Conservation (phyloP, 2,113 vertebrate species). For the Muscicapa adusta region DNA sequence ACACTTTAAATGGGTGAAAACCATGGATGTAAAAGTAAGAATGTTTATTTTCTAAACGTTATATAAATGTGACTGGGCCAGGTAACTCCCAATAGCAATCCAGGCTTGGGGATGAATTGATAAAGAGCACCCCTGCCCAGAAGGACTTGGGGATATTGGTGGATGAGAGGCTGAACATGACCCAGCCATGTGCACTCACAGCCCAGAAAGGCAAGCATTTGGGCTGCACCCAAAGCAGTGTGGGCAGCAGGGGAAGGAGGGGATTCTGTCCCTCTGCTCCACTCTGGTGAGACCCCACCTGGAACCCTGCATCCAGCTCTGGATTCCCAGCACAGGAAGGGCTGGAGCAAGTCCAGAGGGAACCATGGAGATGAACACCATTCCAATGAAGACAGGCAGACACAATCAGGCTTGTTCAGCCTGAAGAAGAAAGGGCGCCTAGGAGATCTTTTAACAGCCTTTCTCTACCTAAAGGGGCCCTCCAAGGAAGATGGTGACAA, state of each 20-base stretch:
- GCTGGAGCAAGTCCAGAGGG: not conserved
- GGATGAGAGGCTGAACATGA: not conserved
- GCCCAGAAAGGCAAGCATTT: not conserved
- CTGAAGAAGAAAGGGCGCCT: not conserved
- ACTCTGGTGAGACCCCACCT: not conserved
- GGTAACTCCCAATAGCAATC: not conserved
- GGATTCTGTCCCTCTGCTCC: not conserved
- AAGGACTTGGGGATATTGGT: not conserved
- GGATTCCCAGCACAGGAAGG: not conserved
- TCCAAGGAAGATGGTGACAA: not conserved
- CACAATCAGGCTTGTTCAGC: not conserved
- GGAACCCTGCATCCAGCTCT: not conserved
- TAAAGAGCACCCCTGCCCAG: rapidly evolving
- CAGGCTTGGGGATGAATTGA: rapidly evolving
- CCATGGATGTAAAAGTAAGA: not conserved
- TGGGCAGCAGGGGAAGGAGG: not conserved
- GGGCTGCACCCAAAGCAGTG: not conserved
- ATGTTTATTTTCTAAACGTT: not conserved
- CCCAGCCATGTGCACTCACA: not conserved
- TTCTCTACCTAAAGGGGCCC: not conserved
- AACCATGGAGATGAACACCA: not conserved
- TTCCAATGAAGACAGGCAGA: not conserved
- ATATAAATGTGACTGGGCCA: not conserved
- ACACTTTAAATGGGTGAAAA: not conserved
- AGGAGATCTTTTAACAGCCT: not conserved